These are phyloP conservation scores for Passer montanus DNA, from an alignment of 2,113 vertebrate genomes.

Conservation along the genomic window DNA sequence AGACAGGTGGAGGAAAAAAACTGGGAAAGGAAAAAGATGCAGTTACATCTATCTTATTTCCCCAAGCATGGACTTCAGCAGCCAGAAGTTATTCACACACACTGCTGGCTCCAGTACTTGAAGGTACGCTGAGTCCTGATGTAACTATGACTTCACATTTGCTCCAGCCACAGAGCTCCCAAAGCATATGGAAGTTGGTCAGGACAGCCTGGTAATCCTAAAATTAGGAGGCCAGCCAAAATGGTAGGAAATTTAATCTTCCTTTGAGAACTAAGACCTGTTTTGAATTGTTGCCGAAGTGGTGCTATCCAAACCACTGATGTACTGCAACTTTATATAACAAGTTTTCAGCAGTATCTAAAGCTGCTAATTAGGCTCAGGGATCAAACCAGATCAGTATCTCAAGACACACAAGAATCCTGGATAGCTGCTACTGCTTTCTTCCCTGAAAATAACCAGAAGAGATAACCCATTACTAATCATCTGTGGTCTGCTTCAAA, in stretches of 20 bases:
- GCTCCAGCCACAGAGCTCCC: background rate
- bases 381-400: background rate
- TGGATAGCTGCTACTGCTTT: background rate
- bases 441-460: background rate
- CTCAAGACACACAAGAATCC: background rate
- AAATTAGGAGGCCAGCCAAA: background rate
- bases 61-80: background rate
- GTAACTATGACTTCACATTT: background rate
- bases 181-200: background rate
- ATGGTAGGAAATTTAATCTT: background rate
- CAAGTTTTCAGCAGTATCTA: background rate
- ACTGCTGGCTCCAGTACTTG: background rate
- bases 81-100: background rate
- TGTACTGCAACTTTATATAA: background rate
- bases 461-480: slow-evolving; percentile 8
- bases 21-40: background rate
- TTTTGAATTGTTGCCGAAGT: background rate
- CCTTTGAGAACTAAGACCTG: background rate
- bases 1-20: background rate
- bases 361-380: background rate
- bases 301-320: background rate
- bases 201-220: background rate
- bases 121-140: background rate
- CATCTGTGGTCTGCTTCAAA: slow-evolving; percentile 26
- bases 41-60: slow-evolving; percentile 3